Evolutionary conservation across 2,888 invertebrate species (phyloP).

Genomic region (Sesamia inferens): DNA sequence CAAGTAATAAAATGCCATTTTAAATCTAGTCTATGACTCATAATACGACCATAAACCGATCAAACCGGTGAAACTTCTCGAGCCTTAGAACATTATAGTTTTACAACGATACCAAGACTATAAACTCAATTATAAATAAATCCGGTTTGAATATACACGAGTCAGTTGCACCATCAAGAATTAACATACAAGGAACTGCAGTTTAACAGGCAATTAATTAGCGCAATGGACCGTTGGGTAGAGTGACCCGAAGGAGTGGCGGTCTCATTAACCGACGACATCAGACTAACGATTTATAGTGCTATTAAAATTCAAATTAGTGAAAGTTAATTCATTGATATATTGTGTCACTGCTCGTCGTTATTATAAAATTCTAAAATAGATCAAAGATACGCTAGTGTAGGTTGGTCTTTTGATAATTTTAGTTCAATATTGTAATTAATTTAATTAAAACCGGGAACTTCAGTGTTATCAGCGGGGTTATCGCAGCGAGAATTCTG

Average conservation of each 20-base stretch:
- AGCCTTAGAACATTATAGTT: conserved; percentile 42
- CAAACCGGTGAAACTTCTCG: conserved; percentile 43
- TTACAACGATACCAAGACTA: conserved; percentile 41
- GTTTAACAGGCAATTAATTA: conserved; percentile 77
- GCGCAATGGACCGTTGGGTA: conserved; percentile 70
- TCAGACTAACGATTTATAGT: conserved; percentile 71
- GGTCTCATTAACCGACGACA: conserved; percentile 71
- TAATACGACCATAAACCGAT: conserved; percentile 46
- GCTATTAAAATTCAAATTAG: conserved; percentile 81
- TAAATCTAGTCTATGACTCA: conserved; percentile 42
- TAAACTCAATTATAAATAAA: conserved; percentile 53
- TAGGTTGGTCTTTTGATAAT: conserved; percentile 24
- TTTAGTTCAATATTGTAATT: conserved; percentile 42
- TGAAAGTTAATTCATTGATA: conserved; percentile 74
- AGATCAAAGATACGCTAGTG: conserved; percentile 48
- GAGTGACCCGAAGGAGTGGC: conserved; percentile 73
- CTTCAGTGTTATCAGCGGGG: conserved; percentile 61
- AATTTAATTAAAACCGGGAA: conserved; percentile 59
- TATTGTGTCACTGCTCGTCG: conserved; percentile 60
- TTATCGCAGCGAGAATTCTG: conserved; percentile 61
- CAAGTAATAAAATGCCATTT: conserved; percentile 19
- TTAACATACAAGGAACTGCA: conserved; percentile 75
- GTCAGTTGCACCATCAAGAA: conserved; percentile 65
- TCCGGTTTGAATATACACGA: conserved; percentile 53
- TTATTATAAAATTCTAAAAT: conserved; percentile 54